Conservation (phyloP, 2,797 vertebrate genomes). For the Epinephelus awoara region DNA sequence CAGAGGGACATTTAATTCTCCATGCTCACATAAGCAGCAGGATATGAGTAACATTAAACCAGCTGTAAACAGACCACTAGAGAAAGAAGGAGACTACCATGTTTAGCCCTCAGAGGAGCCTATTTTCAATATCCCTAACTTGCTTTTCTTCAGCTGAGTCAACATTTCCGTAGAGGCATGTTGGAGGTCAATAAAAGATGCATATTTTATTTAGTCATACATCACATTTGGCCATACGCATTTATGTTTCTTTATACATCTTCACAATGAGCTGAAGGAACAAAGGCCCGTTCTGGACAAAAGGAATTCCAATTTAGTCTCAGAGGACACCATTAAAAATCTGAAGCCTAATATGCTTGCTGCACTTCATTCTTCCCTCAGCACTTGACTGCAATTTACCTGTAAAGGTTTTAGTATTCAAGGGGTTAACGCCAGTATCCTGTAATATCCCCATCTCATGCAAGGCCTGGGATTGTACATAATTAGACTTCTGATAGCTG, state of each 20-base stretch:
- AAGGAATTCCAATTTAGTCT: constrained; percentile 58
- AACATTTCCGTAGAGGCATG: constrained; percentile 30
- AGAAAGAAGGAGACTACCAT: constrained; percentile 14
- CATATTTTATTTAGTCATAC: constrained; percentile 48
- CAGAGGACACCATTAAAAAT: constrained; percentile 65
- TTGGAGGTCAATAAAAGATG: constrained; percentile 55
- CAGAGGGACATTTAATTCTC: constrained; percentile 33
- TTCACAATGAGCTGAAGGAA: constrained; percentile 41
- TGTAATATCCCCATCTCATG: constrained; percentile 35
- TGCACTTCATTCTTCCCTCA: constrained; percentile 31
- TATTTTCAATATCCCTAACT: constrained; percentile 36
- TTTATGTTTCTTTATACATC: constrained; percentile 43
- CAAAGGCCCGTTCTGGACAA: constrained; percentile 27
- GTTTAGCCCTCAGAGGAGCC: constrained; percentile 17
- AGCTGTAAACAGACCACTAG: constrained; percentile 11
- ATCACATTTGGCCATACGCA: constrained; percentile 11
- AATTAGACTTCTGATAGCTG: constrained; percentile 55
- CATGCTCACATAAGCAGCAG: constrained; percentile 35
- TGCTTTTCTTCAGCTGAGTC: constrained; percentile 56
- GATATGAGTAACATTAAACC: constrained; percentile 27
- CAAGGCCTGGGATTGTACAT: constrained; percentile 35
- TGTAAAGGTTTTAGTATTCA: constrained; percentile 55
- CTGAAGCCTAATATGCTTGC: constrained; percentile 29
- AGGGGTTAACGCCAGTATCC: constrained; percentile 57
- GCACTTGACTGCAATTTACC: constrained; percentile 63